phyloP scores from a whole-genome alignment of 1,140 invertebrate species.

The Cydia fagiglandana region DNA sequence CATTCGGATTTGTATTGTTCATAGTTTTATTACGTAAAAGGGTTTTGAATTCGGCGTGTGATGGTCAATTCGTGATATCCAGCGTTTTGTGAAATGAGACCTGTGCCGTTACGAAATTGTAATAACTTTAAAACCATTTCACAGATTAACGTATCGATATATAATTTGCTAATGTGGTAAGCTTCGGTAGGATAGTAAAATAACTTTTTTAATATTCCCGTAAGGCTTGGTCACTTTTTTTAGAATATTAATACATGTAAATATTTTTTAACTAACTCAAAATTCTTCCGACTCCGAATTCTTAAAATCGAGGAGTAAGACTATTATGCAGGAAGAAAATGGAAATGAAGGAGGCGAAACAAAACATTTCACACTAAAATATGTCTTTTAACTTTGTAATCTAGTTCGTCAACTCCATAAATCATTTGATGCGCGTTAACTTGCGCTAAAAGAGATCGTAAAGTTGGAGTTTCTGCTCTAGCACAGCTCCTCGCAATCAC shows the following conservation, averaged over 20 bases:
- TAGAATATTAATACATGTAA: too few relatives aligned
- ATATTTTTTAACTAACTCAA: too few relatives aligned
- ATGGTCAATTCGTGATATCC: neutral
- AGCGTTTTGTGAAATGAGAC: neutral
- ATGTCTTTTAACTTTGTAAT: conserved; percentile 9
- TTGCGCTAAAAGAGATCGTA: conserved; percentile 5
- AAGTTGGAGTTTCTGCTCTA: neutral
- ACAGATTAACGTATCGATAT: too few relatives aligned
- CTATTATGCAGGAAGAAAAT: neutral
- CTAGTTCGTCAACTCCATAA: neutral
- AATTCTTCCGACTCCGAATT: too few relatives aligned
- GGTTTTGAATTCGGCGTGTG: neutral
- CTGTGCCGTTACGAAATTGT: neutral
- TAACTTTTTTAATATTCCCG: too few relatives aligned
- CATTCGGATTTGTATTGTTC: conserved; percentile 13
- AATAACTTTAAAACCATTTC: neutral
- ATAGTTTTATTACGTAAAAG: neutral
- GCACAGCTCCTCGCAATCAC: neutral
- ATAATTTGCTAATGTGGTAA: too few relatives aligned
- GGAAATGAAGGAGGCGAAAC: neutral
- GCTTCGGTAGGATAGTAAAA: too few relatives aligned
- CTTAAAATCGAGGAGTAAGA: too few relatives aligned
- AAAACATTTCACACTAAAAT: neutral
- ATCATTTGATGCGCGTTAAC: conserved; percentile 6
- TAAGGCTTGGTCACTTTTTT: too few relatives aligned